Evolutionary conservation across 2,888 invertebrate genomes (phyloP).

Genomic region (Brachycybe producta): DNA sequence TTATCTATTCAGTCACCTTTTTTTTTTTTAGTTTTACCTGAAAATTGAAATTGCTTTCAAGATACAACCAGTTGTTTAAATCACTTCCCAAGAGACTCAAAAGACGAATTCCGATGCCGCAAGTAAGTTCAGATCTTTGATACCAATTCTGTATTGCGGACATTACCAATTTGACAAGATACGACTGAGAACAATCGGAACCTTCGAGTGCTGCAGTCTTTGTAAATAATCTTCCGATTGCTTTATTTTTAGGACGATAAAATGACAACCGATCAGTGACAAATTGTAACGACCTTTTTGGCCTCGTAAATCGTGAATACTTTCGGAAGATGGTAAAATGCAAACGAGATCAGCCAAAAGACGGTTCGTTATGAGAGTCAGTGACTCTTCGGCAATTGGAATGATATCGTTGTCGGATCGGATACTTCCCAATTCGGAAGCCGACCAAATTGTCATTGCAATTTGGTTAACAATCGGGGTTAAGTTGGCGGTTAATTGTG

Average conservation of each 20-base stretch:
- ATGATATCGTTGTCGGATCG: neutral
- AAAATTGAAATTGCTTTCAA: constrained; percentile 4
- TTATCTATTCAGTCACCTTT: no score
- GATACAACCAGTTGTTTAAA: constrained; percentile 3
- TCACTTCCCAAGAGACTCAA: neutral
- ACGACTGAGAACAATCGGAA: no score
- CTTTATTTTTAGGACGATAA: neutral
- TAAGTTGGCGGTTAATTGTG: neutral
- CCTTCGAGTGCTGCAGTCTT: no score
- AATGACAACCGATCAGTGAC: no score
- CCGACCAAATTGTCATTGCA: no score
- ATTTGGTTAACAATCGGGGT: no score
- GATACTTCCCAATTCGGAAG: no score
- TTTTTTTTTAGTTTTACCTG: neutral
- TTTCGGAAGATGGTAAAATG: neutral
- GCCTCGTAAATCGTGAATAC: no score
- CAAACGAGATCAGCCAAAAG: neutral
- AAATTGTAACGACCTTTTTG: no score
- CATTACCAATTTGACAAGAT: neutral
- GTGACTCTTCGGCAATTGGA: neutral
- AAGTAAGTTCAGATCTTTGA: neutral
- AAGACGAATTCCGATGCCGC: neutral
- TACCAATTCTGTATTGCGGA: neutral
- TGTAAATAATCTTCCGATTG: neutral
- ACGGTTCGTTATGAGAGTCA: neutral